Conservation (phyloP, 2,888 invertebrate genomes). For the Sturmia bella region DNA sequence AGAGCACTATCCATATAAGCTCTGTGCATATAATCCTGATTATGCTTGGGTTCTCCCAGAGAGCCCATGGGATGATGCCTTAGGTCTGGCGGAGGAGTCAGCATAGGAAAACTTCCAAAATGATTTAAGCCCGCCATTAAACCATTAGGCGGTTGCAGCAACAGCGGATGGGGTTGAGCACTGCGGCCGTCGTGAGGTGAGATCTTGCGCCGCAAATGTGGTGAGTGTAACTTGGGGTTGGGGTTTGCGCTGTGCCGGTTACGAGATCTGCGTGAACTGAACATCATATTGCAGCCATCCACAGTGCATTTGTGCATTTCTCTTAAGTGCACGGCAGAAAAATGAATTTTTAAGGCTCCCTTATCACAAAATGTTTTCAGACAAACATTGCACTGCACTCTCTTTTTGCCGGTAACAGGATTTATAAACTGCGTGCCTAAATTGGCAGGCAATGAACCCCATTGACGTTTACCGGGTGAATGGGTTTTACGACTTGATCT, state of each 20-base stretch:
- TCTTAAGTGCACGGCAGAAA: slow-evolving; percentile 98
- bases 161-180: slow-evolving; percentile 91
- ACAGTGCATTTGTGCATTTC: slow-evolving; percentile 99
- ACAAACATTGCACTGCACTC: slow-evolving; percentile 99
- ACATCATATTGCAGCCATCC: slow-evolving; percentile 99
- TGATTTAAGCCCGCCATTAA: slow-evolving; percentile 85
- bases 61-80: slow-evolving; percentile 81
- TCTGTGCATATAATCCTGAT: slow-evolving; percentile 83
- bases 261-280: slow-evolving; percentile 96
- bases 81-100: slow-evolving; percentile 85
- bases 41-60: slow-evolving; percentile 86
- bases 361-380: slow-evolving; percentile 99
- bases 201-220: slow-evolving; percentile 95
- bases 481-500: slow-evolving; percentile 80
- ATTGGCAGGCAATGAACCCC: slow-evolving; percentile 91
- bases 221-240: slow-evolving; percentile 98
- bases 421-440: slow-evolving; percentile 95
- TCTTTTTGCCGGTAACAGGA: slow-evolving; percentile 96
- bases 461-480: slow-evolving; percentile 87
- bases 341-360: slow-evolving; percentile 99
- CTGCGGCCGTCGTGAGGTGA: slow-evolving; percentile 96
- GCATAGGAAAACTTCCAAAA: slow-evolving; percentile 89
- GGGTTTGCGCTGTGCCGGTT: slow-evolving; percentile 99
- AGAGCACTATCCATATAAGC: slow-evolving; percentile 82
- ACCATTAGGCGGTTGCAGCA: slow-evolving; percentile 86